These are phyloP conservation scores for Dascyllus trimaculatus DNA, from an alignment of 2,113 vertebrate species.

Conservation along the genomic window DNA sequence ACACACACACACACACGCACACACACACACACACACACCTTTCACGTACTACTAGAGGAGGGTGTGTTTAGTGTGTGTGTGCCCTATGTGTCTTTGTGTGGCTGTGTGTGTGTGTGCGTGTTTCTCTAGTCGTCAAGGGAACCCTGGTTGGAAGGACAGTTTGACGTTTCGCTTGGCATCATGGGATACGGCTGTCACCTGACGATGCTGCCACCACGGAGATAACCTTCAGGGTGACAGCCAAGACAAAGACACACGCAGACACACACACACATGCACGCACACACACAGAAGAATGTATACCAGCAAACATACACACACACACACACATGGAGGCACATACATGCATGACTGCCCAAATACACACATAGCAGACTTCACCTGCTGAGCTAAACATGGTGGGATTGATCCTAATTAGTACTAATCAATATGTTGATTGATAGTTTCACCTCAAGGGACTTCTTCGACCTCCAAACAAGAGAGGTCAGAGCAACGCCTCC, in stretches of 20 bases:
- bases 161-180: slow-evolving; percentile 97
- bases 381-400: slow-evolving; percentile 67
- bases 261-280: slow-evolving; percentile 23
- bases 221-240: slow-evolving; percentile 99
- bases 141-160: slow-evolving; percentile 94
- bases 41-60: slow-evolving; percentile 52
- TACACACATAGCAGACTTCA: slow-evolving; percentile 50
- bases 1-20: slow-evolving; percentile 32
- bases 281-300: slow-evolving; percentile 37
- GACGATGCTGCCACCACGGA: slow-evolving; percentile 91
- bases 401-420: slow-evolving; percentile 79
- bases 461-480: slow-evolving; percentile 34
- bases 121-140: slow-evolving; percentile 88
- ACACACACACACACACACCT: slow-evolving; percentile 27
- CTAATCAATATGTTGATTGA: slow-evolving; percentile 80
- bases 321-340: slow-evolving; percentile 35
- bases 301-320: slow-evolving; percentile 30
- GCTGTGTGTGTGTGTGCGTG: slow-evolving; percentile 17
- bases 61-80: slow-evolving; percentile 48
- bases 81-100: slow-evolving; percentile 9
- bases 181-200: slow-evolving; percentile 99
- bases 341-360: slow-evolving; percentile 63
- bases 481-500: slow-evolving; percentile 29
- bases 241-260: slow-evolving; percentile 88
- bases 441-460: slow-evolving; percentile 63